Percentiles rank a stretch among this genome's conserved stretches.
Conservation (phyloP, 2,113 vertebrate genomes). For the Urocitellus parryii region DNA sequence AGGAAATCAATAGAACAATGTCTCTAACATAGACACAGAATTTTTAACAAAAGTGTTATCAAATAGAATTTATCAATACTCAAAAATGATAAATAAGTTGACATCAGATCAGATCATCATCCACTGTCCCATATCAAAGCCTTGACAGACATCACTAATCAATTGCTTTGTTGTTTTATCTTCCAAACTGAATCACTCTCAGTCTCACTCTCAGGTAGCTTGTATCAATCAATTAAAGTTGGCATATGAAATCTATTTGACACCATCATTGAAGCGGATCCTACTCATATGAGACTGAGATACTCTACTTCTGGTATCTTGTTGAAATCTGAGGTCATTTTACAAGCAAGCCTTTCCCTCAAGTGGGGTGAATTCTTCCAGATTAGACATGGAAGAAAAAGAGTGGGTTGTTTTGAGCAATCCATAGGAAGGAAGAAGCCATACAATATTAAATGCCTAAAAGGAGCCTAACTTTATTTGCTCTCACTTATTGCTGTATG, state of each 20-base stretch:
- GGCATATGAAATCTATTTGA: no score
- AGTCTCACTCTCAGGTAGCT: not conserved
- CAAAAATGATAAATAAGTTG: not conserved
- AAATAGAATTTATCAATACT: slow-evolving; percentile 5
- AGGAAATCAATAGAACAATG: not conserved
- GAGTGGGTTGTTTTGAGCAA: slow-evolving; percentile 37
- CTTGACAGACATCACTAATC: slow-evolving; percentile 55
- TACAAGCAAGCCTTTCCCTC: not conserved
- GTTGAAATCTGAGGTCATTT: slow-evolving; percentile 26
- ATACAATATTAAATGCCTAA: slow-evolving; percentile 6
- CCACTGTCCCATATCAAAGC: not conserved
- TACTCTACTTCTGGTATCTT: not conserved
- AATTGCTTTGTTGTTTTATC: not conserved
- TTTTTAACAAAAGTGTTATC: slow-evolving; percentile 15
- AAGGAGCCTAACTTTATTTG: not conserved
- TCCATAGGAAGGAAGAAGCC: not conserved
- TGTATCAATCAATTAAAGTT: not conserved
- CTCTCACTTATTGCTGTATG: not conserved
- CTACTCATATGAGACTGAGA: not conserved
- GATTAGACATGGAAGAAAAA: not conserved
- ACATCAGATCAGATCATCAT: not conserved
- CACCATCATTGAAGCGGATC: no score
- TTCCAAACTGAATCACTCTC: slow-evolving; percentile 15
- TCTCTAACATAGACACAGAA: not conserved
- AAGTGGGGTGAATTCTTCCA: not conserved